Percentiles rank a stretch among this genome's conserved stretches.
phyloP scores from a whole-genome alignment of 2,113 vertebrate genomes.

The Aix galericulata region DNA sequence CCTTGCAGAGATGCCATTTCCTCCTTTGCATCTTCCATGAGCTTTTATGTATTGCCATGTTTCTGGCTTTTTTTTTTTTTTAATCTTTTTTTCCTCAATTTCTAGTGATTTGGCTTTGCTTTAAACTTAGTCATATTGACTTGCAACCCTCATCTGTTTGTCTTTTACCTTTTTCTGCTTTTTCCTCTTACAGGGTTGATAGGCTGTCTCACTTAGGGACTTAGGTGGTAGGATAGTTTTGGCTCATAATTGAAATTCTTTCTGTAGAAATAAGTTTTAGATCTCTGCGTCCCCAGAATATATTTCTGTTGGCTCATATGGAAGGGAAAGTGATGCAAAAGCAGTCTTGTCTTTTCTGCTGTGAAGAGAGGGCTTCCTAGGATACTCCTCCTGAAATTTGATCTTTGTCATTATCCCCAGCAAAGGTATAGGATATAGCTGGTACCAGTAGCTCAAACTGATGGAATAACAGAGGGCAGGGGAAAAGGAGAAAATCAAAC shows the following conservation, averaged over 20 bases:
- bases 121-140: background rate
- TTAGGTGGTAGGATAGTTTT: background rate
- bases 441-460: rapidly evolving
- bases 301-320: background rate
- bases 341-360: background rate
- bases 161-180: background rate
- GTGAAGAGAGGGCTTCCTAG: background rate
- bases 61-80: background rate
- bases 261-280: background rate
- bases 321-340: background rate
- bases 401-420: background rate
- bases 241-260: background rate
- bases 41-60: background rate
- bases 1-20: background rate
- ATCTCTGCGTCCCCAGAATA: background rate
- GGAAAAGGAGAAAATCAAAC: background rate
- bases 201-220: background rate
- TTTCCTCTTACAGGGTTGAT: background rate
- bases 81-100: background rate
- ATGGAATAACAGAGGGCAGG: background rate
- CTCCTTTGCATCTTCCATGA: background rate
- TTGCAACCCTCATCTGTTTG: background rate
- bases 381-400: background rate
- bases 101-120: background rate
- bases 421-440: background rate